phyloP scores from a whole-genome alignment of 2,888 invertebrate species.

The Chironomus tentans region DNA sequence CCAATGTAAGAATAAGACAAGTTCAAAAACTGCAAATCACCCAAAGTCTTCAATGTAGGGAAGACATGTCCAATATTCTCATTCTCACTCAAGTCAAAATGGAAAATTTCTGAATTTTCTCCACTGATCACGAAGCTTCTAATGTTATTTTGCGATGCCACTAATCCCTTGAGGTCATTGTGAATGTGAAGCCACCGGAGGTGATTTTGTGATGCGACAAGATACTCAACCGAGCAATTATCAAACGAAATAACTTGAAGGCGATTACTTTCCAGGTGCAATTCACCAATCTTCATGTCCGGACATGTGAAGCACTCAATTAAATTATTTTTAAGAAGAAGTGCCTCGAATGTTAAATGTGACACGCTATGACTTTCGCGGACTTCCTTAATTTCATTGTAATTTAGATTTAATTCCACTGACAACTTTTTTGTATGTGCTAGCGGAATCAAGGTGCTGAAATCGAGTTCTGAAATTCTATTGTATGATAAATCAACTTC shows the following conservation, averaged over 20 bases:
- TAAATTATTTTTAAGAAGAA: background rate
- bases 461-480: background rate
- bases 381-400: background rate
- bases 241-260: background rate
- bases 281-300: background rate
- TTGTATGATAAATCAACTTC: conserved; percentile 5
- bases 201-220: background rate
- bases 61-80: background rate
- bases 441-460: background rate
- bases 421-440: background rate
- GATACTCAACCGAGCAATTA: conserved; percentile 7
- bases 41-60: background rate
- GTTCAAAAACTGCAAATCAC: background rate
- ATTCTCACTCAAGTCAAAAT: conserved; percentile 1
- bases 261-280: background rate
- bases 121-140: background rate
- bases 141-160: background rate
- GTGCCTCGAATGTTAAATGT: background rate
- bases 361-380: background rate
- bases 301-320: background rate
- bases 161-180: background rate
- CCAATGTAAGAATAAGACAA: background rate
- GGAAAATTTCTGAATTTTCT: background rate
- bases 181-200: background rate
- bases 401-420: background rate